Conservation (phyloP, 2,888 invertebrate species). For the Cyclophora punctaria region DNA sequence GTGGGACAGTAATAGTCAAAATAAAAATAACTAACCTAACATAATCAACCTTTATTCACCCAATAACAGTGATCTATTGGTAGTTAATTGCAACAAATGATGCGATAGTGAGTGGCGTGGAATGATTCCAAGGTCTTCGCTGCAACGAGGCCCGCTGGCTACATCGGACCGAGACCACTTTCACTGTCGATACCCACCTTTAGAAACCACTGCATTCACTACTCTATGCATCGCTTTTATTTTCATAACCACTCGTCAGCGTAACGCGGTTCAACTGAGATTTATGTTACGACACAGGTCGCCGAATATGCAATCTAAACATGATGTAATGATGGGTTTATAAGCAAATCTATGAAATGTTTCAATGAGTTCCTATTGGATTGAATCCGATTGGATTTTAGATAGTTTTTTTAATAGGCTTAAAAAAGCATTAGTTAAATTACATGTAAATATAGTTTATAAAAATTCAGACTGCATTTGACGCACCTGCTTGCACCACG, state of each 20-base stretch:
- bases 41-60: too few relatives aligned
- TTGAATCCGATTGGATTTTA: neutral
- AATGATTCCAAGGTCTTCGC: neutral
- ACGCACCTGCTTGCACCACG: too few relatives aligned
- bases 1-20: too few relatives aligned
- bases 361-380: neutral
- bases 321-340: too few relatives aligned
- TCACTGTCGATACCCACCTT: slow-evolving; percentile 54
- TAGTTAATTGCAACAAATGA: neutral
- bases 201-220: slow-evolving; percentile 28
- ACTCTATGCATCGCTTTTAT: slow-evolving; percentile 1
- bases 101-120: neutral
- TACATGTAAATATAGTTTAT: too few relatives aligned
- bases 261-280: too few relatives aligned
- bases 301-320: too few relatives aligned
- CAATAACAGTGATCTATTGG: neutral
- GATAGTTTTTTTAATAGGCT: neutral
- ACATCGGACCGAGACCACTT: slow-evolving; percentile 52
- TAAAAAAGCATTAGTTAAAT: too few relatives aligned
- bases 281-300: too few relatives aligned
- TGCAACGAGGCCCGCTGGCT: slow-evolving; percentile 22
- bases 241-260: slow-evolving; percentile 10
- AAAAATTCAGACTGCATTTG: too few relatives aligned
- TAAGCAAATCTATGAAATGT: neutral
- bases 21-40: too few relatives aligned